These are phyloP conservation scores for Onchidella celtica DNA, from an alignment of 2,888 invertebrate species.

Conservation along the genomic window DNA sequence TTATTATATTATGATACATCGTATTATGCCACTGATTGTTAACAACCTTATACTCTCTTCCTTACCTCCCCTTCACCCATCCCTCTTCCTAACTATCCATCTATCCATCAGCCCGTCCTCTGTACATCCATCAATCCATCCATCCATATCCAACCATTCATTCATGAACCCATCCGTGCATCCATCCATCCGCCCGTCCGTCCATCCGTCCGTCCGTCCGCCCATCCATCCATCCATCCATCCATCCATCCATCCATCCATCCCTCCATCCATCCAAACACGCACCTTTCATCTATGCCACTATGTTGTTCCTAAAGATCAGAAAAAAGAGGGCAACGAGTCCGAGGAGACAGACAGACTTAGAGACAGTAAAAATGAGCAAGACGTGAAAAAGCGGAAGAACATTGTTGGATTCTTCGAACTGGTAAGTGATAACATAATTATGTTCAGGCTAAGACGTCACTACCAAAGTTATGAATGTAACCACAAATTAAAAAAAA, in stretches of 20 bases:
- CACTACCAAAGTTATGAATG: too few relatives aligned
- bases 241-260: not conserved
- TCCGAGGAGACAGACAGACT: too few relatives aligned
- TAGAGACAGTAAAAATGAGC: too few relatives aligned
- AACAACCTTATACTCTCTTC: too few relatives aligned
- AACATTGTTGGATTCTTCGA: too few relatives aligned
- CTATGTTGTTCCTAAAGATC: not conserved
- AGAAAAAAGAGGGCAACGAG: too few relatives aligned
- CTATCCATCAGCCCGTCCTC: not conserved
- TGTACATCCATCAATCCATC: not conserved
- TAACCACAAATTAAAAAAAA: too few relatives aligned
- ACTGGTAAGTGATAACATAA: too few relatives aligned
- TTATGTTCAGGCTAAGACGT: too few relatives aligned
- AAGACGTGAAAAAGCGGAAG: too few relatives aligned
- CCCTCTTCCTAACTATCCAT: not conserved
- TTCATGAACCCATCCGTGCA: not conserved
- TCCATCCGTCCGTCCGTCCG: not conserved
- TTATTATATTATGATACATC: not conserved
- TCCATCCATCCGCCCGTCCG: not conserved
- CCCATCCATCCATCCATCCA: not conserved
- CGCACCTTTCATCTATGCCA: not conserved
- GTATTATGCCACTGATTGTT: not conserved
- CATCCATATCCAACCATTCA: not conserved
- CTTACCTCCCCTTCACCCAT: not conserved
- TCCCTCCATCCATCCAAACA: not conserved